These are phyloP conservation scores for Thymelicus lineola DNA, from an alignment of 2,888 invertebrate genomes.

Conservation along the genomic window DNA sequence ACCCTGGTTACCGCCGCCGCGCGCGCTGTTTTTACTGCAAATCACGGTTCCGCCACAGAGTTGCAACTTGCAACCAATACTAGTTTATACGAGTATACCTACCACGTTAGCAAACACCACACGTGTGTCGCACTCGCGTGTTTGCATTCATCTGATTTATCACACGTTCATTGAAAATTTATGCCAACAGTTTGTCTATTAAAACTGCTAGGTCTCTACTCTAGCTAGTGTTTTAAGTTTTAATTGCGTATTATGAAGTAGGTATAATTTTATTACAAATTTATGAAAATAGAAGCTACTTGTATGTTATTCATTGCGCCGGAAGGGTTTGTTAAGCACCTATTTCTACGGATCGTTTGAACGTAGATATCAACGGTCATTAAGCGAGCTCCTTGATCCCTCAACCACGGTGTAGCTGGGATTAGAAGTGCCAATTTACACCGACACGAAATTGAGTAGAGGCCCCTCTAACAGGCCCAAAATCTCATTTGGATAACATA, in stretches of 20 bases:
- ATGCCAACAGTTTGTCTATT: constrained; percentile 40
- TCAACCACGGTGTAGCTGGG: constrained; percentile 66
- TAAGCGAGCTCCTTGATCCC: constrained; percentile 62
- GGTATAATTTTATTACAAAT: too few relatives aligned
- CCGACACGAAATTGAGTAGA: constrained; percentile 76
- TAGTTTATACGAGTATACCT: constrained; percentile 72
- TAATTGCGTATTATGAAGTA: too few relatives aligned
- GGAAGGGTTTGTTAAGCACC: neutral
- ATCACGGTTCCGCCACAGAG: constrained; percentile 76
- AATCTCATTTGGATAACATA: constrained; percentile 83
- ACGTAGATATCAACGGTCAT: neutral
- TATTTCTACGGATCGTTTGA: neutral
- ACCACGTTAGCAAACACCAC: constrained; percentile 60
- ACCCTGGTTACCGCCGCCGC: constrained; percentile 65
- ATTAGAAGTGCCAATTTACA: constrained; percentile 76
- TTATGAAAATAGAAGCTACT: too few relatives aligned
- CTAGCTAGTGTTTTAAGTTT: too few relatives aligned
- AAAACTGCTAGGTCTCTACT: too few relatives aligned
- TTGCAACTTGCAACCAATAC: constrained; percentile 69
- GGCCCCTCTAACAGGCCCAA: constrained; percentile 71
- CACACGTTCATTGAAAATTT: constrained; percentile 66
- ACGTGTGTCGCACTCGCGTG: constrained; percentile 58
- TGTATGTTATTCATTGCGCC: too few relatives aligned
- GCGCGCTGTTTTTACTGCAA: constrained; percentile 76
- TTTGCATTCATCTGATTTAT: constrained; percentile 59